Conservation (phyloP, 2,113 vertebrate species). For the Microtus ochrogaster region DNA sequence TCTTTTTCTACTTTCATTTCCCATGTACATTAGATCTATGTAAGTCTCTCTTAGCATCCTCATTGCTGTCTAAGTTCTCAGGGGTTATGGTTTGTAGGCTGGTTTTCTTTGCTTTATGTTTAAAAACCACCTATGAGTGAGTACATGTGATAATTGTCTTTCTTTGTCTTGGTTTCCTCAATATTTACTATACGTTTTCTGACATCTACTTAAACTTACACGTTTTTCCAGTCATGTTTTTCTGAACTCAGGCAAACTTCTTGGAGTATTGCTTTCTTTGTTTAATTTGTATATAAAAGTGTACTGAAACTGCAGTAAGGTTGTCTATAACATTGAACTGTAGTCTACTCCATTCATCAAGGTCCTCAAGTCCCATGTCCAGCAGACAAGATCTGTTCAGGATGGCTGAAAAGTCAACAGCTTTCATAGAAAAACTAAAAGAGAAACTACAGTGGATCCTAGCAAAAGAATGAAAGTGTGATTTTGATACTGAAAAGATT, state of each 20-base stretch:
- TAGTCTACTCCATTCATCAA: not conserved
- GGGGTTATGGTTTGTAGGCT: no score
- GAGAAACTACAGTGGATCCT: not conserved
- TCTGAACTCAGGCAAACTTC: not conserved
- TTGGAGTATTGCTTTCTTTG: not conserved
- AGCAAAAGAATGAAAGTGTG: not conserved
- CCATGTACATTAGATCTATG: no score
- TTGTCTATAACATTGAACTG: not conserved
- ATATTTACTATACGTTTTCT: not conserved
- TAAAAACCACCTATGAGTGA: no score
- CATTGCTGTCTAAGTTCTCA: no score
- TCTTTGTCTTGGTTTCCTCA: not conserved
- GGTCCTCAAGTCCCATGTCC: not conserved
- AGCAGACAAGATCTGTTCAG: not conserved
- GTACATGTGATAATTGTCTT: no score
- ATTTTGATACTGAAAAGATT: not conserved
- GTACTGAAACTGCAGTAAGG: not conserved
- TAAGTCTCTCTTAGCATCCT: no score
- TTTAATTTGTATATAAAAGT: not conserved
- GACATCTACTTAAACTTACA: not conserved
- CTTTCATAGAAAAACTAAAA: not conserved
- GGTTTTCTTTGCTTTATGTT: no score
- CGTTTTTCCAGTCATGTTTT: not conserved
- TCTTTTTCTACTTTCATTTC: no score
- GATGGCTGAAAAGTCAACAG: not conserved